Evolutionary conservation across 2,888 invertebrate species (phyloP).

Genomic region (Cloeon dipterum): DNA sequence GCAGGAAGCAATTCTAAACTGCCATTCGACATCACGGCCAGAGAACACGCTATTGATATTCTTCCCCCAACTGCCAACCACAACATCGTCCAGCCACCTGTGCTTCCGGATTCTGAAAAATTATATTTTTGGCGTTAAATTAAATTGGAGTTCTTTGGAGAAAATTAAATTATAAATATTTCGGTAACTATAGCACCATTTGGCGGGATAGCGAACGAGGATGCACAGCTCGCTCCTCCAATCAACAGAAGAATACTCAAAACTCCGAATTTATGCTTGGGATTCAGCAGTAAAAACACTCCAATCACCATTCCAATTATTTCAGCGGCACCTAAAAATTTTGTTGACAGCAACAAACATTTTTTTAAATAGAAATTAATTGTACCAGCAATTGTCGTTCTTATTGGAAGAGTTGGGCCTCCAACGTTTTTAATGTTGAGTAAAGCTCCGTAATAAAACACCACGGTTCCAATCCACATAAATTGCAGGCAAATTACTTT

Average conservation of each 20-base stretch:
- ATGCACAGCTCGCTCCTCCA: no score
- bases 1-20: neutral
- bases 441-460: constrained; percentile 20
- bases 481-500: no score
- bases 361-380: neutral
- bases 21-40: neutral
- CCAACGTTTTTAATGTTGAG: constrained; percentile 22
- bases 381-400: constrained; percentile 19
- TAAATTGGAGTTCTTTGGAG: no score
- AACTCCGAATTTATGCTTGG: constrained; percentile 16
- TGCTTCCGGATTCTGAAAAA: neutral
- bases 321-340: constrained; percentile 15
- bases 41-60: neutral
- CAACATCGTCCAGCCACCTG: neutral
- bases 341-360: neutral
- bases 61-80: neutral
- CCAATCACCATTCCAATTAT: constrained; percentile 20
- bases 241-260: neutral
- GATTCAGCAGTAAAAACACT: constrained; percentile 17
- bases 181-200: no score
- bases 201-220: no score
- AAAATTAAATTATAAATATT: no score
- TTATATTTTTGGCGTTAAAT: no score
- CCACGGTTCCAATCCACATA: constrained; percentile 3
- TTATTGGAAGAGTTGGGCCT: constrained; percentile 16